Conservation (phyloP, 1,140 invertebrate species). For the Acyrthosiphon pisum region DNA sequence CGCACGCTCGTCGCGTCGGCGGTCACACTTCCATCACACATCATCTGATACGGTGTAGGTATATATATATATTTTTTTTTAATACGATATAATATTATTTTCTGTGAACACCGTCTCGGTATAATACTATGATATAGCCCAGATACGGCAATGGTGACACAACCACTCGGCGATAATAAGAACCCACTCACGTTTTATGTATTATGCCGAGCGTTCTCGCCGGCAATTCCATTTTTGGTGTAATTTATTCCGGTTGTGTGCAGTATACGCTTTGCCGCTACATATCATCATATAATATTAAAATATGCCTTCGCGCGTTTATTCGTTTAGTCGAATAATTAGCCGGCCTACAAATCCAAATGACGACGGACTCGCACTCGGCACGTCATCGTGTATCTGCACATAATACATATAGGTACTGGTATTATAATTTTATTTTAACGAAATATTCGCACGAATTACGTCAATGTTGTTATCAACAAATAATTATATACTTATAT, state of each 20-base stretch:
- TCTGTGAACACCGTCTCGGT: neutral
- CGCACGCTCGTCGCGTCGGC: neutral
- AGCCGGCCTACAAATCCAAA: neutral
- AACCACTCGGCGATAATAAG: neutral
- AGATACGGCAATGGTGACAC: neutral
- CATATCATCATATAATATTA: neutral
- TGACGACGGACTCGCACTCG: no score
- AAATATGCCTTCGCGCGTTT: neutral
- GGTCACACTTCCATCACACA: conserved; percentile 23
- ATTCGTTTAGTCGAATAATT: neutral
- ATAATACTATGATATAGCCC: neutral
- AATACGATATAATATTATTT: neutral
- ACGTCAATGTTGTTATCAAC: no score
- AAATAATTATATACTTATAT: no score
- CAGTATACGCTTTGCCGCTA: neutral
- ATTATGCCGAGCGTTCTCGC: neutral
- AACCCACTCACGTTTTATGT: conserved; percentile 9
- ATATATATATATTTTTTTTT: neutral
- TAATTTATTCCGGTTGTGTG: conserved; percentile 14
- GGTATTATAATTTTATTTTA: neutral
- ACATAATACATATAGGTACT: no score
- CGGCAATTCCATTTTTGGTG: conserved; percentile 22
- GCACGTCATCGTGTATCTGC: neutral
- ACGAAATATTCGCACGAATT: neutral
- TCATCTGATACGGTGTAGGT: neutral